Evolutionary conservation across 2,888 invertebrate genomes (phyloP).

Genomic region (Silvanus unidentatus): DNA sequence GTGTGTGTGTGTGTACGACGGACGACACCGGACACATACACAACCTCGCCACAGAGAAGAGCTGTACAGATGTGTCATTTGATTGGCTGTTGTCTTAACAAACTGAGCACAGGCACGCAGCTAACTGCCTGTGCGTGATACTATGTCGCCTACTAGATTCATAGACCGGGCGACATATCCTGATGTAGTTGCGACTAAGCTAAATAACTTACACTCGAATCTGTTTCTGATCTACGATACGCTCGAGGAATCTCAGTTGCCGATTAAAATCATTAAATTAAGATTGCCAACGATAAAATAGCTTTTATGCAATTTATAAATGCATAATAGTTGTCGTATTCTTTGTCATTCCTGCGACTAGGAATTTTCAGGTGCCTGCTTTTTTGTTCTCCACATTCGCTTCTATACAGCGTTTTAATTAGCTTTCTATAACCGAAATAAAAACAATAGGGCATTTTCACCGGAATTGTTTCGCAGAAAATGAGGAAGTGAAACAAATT

Average conservation of each 20-base stretch:
- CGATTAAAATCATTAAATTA: conserved; percentile 34
- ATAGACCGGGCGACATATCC: conserved; percentile 28
- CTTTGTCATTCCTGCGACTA: too few species aligned
- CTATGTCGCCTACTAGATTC: conserved; percentile 36
- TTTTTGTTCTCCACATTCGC: too few species aligned
- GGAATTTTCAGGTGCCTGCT: too few species aligned
- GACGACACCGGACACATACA: conserved; percentile 27
- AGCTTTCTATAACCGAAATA: too few species aligned
- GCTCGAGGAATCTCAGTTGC: conserved; percentile 25
- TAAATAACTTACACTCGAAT: conserved; percentile 27
- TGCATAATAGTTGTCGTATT: conserved; percentile 4
- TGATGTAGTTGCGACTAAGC: conserved; percentile 25
- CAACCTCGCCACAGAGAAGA: too few species aligned
- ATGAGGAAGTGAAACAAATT: too few species aligned
- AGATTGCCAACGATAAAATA: conserved; percentile 22
- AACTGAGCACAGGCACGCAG: conserved; percentile 39
- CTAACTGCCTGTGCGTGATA: conserved; percentile 38
- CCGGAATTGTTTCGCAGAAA: too few species aligned
- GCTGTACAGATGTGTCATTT: conserved; percentile 33
- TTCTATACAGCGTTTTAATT: too few species aligned
- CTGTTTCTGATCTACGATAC: conserved; percentile 27
- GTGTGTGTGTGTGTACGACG: conserved; percentile 13
- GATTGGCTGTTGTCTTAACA: conserved; percentile 37
- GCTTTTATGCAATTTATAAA: conserved; percentile 18
- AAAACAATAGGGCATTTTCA: too few species aligned